Conservation (phyloP, 2,888 invertebrate genomes). For the Chelonus formosanus region DNA sequence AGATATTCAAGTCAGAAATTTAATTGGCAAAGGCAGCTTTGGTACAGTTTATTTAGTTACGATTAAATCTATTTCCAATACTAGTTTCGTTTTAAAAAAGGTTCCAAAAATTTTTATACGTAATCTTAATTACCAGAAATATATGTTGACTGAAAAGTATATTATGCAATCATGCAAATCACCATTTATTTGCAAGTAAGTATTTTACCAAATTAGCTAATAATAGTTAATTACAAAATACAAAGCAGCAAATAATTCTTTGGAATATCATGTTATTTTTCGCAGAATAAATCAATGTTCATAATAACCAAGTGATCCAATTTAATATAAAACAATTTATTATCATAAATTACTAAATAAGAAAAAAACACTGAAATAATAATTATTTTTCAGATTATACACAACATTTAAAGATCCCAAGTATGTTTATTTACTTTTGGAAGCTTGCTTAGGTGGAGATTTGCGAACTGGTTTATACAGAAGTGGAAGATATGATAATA, state of each 20-base stretch:
- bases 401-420: constrained; percentile 89
- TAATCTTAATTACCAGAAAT: constrained; percentile 71
- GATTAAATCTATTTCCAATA: constrained; percentile 50
- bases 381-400: constrained; percentile 72
- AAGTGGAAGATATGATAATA: constrained; percentile 80
- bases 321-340: background rate
- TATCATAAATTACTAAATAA: background rate
- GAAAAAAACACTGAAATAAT: no score
- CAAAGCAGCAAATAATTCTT: no score
- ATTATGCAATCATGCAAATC: constrained; percentile 74
- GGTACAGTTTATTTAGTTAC: constrained; percentile 81
- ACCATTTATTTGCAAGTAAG: constrained; percentile 76
- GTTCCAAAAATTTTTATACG: constrained; percentile 72
- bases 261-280: no score
- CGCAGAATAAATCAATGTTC: no score
- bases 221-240: no score
- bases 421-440: constrained; percentile 93
- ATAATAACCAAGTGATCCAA: no score
- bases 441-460: constrained; percentile 92
- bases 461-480: constrained; percentile 90
- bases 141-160: constrained; percentile 73
- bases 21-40: constrained; percentile 90
- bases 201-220: background rate
- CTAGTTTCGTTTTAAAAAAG: constrained; percentile 72
- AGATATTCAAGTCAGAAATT: constrained; percentile 82